Conservation (phyloP, 2,888 invertebrate genomes). For the Marasmarcha lunaedactyla region DNA sequence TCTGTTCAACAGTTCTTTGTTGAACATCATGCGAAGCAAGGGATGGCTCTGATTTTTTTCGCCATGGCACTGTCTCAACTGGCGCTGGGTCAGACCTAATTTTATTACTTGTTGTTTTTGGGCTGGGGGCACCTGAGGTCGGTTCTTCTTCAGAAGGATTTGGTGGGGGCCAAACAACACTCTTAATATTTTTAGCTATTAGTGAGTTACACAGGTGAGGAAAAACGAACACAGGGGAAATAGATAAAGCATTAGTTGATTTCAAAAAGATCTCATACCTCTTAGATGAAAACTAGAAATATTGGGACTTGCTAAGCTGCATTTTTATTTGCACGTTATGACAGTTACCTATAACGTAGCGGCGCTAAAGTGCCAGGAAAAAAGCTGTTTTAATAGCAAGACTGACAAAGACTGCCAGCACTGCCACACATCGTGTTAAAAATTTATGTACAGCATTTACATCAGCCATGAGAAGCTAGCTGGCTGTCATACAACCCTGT, state of each 20-base stretch:
- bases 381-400: conserved; percentile 36
- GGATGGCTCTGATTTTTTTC: conserved; percentile 2
- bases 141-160: conserved; percentile 56
- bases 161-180: conserved; percentile 65
- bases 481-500: conserved; percentile 32
- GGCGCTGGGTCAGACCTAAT: conserved; percentile 21
- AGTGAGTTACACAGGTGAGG: conserved; percentile 30
- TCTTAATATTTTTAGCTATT: conserved; percentile 63
- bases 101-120: conserved; percentile 20
- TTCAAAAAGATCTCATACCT: conserved; percentile 27
- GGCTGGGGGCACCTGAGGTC: conserved; percentile 26
- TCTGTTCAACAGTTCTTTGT: conserved; percentile 26
- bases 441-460: conserved; percentile 30
- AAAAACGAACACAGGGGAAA: conserved; percentile 37
- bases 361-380: conserved; percentile 35
- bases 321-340: neutral
- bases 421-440: conserved; percentile 39
- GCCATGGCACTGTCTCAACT: conserved; percentile 6
- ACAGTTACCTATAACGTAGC: neutral
- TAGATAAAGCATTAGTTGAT: conserved; percentile 48
- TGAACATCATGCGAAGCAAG: conserved; percentile 14
- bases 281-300: neutral
- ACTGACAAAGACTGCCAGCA: conserved; percentile 37
- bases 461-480: conserved; percentile 48
- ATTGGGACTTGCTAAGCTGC: neutral